Evolutionary conservation across 2,797 vertebrate species (phyloP).

Genomic region (Natrix natrix): DNA sequence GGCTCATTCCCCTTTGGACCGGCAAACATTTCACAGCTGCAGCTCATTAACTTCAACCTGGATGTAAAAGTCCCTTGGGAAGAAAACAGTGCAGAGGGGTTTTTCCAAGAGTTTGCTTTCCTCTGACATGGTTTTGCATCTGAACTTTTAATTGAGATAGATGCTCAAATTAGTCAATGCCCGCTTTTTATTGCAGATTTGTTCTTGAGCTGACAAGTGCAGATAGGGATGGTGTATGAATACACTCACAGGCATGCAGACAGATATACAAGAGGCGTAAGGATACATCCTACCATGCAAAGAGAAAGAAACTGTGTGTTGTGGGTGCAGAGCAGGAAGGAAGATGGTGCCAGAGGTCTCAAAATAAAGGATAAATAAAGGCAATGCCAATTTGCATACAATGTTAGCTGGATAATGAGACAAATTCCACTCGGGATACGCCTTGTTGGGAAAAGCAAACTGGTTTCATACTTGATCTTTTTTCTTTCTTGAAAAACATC

Average conservation of each 20-base stretch:
- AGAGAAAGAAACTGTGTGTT: not conserved
- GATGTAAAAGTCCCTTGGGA: not conserved
- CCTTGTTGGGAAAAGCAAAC: not conserved
- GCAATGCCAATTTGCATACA: not conserved
- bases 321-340: not conserved
- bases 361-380: not conserved
- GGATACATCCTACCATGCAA: not conserved
- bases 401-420: not conserved
- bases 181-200: not conserved
- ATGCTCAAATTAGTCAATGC: not conserved
- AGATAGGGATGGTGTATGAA: not conserved
- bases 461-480: not conserved
- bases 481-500: not conserved
- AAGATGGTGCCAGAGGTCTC: not conserved
- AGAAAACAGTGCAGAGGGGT: accelerated
- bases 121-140: accelerated
- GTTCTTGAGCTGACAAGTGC: not conserved
- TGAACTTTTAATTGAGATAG: not conserved
- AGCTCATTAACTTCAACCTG: not conserved
- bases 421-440: not conserved
- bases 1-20: not conserved
- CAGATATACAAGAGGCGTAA: not conserved
- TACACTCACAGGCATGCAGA: not conserved
- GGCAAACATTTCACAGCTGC: not conserved
- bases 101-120: not conserved